A percentile compares a stretch with the other conserved stretches of the same genome.
Evolutionary conservation across 2,888 invertebrate genomes (phyloP).

Genomic region (Mythimna impura): DNA sequence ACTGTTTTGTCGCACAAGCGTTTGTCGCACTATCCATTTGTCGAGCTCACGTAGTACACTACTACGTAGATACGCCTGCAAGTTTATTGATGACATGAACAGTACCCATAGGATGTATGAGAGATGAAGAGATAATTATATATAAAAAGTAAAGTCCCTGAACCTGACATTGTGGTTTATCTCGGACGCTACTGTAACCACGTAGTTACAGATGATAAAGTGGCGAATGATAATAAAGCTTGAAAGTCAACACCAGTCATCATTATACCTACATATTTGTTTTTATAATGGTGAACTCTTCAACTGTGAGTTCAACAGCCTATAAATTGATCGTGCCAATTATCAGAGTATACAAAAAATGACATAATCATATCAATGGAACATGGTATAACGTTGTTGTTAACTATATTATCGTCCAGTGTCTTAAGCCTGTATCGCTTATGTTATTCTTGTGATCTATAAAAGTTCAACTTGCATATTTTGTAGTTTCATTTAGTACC

Average conservation of each 20-base stretch:
- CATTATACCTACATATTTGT: not conserved
- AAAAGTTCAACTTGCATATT: constrained; percentile 20
- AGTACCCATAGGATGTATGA: not conserved
- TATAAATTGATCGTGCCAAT: not conserved
- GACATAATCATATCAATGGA: not conserved
- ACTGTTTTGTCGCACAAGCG: no score
- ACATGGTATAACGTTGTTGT: not conserved
- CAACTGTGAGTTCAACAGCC: not conserved
- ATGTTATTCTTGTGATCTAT: constrained; percentile 36
- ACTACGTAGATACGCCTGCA: not conserved
- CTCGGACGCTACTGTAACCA: not conserved
- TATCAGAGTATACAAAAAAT: not conserved
- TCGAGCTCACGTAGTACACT: no score
- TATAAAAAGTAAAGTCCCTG: not conserved
- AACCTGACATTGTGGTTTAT: not conserved
- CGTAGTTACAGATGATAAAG: constrained; percentile 6
- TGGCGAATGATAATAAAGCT: not conserved
- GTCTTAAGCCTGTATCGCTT: constrained; percentile 11
- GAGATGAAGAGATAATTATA: not conserved
- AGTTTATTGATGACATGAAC: not conserved
- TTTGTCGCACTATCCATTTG: no score
- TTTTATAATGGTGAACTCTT: not conserved
- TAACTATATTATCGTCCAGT: not conserved
- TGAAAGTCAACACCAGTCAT: not conserved
- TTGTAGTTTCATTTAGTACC: constrained; percentile 9